Conservation (phyloP, 1,140 invertebrate species). For the Meloidogyne exigua region DNA sequence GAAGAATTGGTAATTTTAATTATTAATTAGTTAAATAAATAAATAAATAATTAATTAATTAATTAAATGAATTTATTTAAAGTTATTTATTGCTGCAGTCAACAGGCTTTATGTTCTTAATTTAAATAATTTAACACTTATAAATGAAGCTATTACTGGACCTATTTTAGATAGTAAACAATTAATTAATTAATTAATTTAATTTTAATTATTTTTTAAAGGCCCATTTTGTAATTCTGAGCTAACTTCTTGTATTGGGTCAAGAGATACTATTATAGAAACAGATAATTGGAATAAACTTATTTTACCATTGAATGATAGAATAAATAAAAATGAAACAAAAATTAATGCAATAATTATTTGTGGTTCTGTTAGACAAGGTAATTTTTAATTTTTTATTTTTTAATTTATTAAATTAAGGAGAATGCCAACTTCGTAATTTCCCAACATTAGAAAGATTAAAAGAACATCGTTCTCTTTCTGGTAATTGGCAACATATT, state of each 20-base stretch:
- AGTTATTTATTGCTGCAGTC: slow-evolving; percentile 87
- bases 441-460: slow-evolving; percentile 10
- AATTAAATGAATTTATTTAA: slow-evolving; percentile 49
- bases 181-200: slow-evolving; percentile 3
- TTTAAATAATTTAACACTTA: slow-evolving; percentile 75
- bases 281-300: slow-evolving; percentile 93
- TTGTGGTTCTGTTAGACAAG: slow-evolving; percentile 84
- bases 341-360: slow-evolving; percentile 79
- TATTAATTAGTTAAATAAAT: not conserved
- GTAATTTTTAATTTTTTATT: slow-evolving; percentile 66
- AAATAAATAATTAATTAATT: not conserved
- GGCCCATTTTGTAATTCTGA: slow-evolving; percentile 52
- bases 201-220: slow-evolving; percentile 29
- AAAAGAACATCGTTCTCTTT: slow-evolving; percentile 8
- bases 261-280: slow-evolving; percentile 35
- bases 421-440: slow-evolving; percentile 30
- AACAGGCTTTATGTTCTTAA: slow-evolving; percentile 89
- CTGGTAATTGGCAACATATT: slow-evolving; percentile 65
- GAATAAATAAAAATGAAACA: not conserved
- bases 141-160: slow-evolving; percentile 79
- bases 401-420: not conserved
- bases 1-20: slow-evolving; percentile 7
- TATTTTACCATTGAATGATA: slow-evolving; percentile 86
- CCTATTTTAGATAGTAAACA: slow-evolving; percentile 67
- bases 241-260: slow-evolving; percentile 48